phyloP scores from a whole-genome alignment of 2,888 invertebrate species.

The Plebejus argus region DNA sequence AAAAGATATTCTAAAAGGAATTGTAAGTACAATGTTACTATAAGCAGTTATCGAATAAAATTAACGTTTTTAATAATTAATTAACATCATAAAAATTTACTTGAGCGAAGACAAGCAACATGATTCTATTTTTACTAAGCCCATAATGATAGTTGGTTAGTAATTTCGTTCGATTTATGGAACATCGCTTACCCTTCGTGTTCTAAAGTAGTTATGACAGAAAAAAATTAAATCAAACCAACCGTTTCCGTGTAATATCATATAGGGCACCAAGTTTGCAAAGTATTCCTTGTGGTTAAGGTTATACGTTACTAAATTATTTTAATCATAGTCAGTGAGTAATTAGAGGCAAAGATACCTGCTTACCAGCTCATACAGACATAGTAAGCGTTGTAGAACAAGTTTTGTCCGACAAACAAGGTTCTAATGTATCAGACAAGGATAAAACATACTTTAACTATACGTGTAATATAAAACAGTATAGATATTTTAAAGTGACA shows the following conservation, averaged over 20 bases:
- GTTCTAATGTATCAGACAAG: background rate
- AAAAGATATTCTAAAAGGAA: background rate
- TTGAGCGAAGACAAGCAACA: slow-evolving; percentile 47
- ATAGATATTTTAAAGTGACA: no score
- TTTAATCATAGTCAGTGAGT: background rate
- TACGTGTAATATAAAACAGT: background rate
- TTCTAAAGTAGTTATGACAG: slow-evolving; percentile 14
- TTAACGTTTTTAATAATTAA: background rate
- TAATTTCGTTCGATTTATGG: slow-evolving; percentile 46
- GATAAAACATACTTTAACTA: background rate
- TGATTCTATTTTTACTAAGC: slow-evolving; percentile 52
- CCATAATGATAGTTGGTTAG: slow-evolving; percentile 43
- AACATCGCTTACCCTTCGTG: slow-evolving; percentile 39
- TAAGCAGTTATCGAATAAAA: background rate
- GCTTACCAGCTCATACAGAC: no score
- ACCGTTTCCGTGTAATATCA: background rate
- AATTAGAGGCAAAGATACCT: background rate
- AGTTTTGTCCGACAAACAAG: background rate
- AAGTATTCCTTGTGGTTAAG: background rate
- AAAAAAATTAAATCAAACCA: slow-evolving; percentile 18
- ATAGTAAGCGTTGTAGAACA: background rate
- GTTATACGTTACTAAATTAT: background rate
- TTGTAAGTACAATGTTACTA: background rate
- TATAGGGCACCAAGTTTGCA: slow-evolving; percentile 29
- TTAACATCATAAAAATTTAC: background rate